A percentile compares a stretch with the other conserved stretches of the same genome.
Evolutionary conservation across 2,888 invertebrate species (phyloP).

Genomic region (Dolichopus griseipennis): DNA sequence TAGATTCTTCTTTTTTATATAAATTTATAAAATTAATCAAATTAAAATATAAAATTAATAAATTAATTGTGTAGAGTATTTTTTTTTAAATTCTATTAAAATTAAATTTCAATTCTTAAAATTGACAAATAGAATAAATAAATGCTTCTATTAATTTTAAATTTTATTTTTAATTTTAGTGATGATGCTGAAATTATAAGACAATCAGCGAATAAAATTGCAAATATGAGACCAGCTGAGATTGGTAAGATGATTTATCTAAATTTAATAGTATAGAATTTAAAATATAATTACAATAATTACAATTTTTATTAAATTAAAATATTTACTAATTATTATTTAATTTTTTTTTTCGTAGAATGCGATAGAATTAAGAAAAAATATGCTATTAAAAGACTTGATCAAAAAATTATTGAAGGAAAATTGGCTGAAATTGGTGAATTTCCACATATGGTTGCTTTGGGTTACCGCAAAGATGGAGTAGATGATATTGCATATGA

Average conservation of each 20-base stretch:
- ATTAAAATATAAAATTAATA: no score
- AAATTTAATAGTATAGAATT: not conserved
- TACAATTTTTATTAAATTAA: not conserved
- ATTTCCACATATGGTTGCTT: constrained; percentile 38
- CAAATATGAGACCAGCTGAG: constrained; percentile 24
- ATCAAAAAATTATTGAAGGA: constrained; percentile 33
- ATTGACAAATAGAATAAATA: no score
- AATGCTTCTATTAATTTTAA: not conserved
- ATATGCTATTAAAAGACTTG: constrained; percentile 15
- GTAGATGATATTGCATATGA: constrained; percentile 23
- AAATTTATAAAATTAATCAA: no score
- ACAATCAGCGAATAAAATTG: not conserved
- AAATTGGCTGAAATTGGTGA: constrained; percentile 27
- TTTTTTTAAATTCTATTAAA: not conserved
- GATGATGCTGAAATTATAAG: not conserved
- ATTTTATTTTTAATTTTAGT: not conserved
- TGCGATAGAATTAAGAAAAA: constrained; percentile 11
- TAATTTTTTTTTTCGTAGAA: constrained; percentile 11
- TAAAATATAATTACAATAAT: constrained; percentile 12
- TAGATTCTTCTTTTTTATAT: no score
- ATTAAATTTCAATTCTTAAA: no score
- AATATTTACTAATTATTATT: not conserved
- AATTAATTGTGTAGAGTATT: no score
- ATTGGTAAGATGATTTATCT: constrained; percentile 23
- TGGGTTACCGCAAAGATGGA: constrained; percentile 27